Evolutionary conservation across 2,888 invertebrate genomes (phyloP), one percentile per base, ranked within the genome.

Genomic region (Muschampia plurimacula): DNA sequence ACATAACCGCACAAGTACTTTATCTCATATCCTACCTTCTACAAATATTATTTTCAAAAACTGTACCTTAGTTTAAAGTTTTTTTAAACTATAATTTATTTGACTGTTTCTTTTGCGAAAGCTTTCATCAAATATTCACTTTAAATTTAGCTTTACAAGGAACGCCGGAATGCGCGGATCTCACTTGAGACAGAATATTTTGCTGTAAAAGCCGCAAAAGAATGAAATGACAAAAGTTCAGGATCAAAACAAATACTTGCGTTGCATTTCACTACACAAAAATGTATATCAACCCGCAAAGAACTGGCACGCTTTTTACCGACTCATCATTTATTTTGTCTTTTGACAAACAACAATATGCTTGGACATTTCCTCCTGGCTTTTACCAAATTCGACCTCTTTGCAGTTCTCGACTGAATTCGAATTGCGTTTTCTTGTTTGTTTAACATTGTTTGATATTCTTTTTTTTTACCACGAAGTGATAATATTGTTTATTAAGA

Each of bases 301-400:
- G 6, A 55, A 10, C 22, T 12, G 13, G 44, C 7, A 3, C 22
- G 57, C 57, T 57, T 57, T 59, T 32, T 59, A 59, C 36, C n/a
- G 59, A 59, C 59, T 67, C 59, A 67, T 67, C 22, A 59, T 46
- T 49, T 6, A 36, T 22, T 52, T 66, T 66, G 66, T 67, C 28
- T 67, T 44, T 44, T 57, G 59, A 67, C 41, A 28, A 59, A 46
- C 67, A 67, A 67, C n/a, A 32, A 28, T 59, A 59, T 59, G 36
- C 49, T 62, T 12, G 15, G 68, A 13, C 12, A 36, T 62, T 68
- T 57, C 28, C 22, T 28, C 36, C 22, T 10, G 10, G 36, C 41
- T 62, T 41, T 36, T 64, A 28, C 44, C 22, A 46, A 44, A 46
- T 46, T 28, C 46, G 64, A 64, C 28, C 46, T 41, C 46, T 64